phyloP scores from a whole-genome alignment of 2,113 vertebrate species.

The Vidua macroura region DNA sequence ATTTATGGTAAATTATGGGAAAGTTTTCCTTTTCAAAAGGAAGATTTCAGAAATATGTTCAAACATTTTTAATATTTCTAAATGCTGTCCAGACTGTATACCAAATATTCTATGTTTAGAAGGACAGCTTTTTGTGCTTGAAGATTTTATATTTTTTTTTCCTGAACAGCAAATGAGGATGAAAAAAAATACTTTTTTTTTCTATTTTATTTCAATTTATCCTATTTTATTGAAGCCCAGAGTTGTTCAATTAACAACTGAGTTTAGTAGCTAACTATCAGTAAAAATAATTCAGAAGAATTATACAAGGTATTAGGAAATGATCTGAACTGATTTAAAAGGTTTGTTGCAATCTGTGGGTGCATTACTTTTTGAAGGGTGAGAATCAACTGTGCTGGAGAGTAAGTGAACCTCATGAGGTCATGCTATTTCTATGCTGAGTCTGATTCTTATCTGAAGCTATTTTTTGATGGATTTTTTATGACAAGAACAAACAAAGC shows the following conservation, averaged over 20 bases:
- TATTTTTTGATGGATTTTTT: not conserved
- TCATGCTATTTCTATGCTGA: not conserved
- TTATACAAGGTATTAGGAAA: not conserved
- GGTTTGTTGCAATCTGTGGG: not conserved
- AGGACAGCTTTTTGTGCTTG: not conserved
- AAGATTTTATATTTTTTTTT: not conserved
- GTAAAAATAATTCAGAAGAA: not conserved
- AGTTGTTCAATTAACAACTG: not conserved
- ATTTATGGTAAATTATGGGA: not conserved
- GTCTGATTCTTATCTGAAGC: not conserved
- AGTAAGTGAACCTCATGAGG: not conserved
- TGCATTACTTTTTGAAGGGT: not conserved
- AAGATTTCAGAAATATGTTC: not conserved
- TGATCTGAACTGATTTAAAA: not conserved
- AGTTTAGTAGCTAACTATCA: not conserved
- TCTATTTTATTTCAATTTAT: not conserved
- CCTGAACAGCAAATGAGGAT: not conserved
- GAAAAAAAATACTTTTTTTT: not conserved
- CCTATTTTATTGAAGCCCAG: not conserved
- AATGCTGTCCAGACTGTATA: not conserved
- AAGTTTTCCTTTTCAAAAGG: not conserved
- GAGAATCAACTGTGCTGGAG: not conserved
- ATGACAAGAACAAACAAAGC: not conserved
- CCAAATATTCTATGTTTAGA: not conserved
- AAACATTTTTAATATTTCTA: not conserved